Evolutionary conservation across 2,797 vertebrate species (phyloP).

Genomic region (Florisuga fusca): DNA sequence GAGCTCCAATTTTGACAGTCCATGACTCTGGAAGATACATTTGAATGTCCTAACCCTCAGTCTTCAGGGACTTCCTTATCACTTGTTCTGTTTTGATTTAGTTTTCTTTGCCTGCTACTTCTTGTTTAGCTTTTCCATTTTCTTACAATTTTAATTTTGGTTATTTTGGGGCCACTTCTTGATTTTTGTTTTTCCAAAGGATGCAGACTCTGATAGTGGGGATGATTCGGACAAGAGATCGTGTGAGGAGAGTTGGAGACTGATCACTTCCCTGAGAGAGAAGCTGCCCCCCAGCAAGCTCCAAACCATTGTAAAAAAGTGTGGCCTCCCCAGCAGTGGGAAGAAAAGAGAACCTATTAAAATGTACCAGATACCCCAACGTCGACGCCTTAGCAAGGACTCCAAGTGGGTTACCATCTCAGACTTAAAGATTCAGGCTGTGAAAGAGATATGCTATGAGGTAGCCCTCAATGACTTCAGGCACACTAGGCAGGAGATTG

Average conservation of each 20-base stretch:
- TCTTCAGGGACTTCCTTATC: conserved; percentile 76
- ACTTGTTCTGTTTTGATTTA: conserved; percentile 74
- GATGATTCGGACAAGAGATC: conserved; percentile 99
- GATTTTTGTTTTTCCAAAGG: conserved; percentile 95
- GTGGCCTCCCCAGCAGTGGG: conserved; percentile 98
- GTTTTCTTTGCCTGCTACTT: conserved; percentile 84
- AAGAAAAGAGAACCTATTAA: conserved; percentile 96
- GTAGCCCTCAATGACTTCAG: conserved; percentile 98
- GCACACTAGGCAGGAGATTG: conserved; percentile 97
- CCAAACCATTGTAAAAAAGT: conserved; percentile 99
- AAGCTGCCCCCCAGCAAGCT: conserved; percentile 99
- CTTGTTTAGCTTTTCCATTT: conserved; percentile 87
- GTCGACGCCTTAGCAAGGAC: conserved; percentile 96
- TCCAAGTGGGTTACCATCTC: conserved; percentile 99
- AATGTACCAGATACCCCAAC: conserved; percentile 98
- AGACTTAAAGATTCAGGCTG: conserved; percentile 98
- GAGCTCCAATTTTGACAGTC: conserved; percentile 51
- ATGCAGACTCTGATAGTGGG: conserved; percentile 99
- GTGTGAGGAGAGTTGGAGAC: conserved; percentile 99
- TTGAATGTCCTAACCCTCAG: conserved; percentile 84
- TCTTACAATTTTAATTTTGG: conserved; percentile 92
- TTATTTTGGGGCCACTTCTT: conserved; percentile 90
- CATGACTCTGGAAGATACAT: conserved; percentile 37
- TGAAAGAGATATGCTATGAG: conserved; percentile 99
- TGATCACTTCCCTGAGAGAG: conserved; percentile 99